Percentiles rank a stretch among this genome's conserved stretches.
Conservation (phyloP, 2,888 invertebrate genomes). For the Buathra laborator region DNA sequence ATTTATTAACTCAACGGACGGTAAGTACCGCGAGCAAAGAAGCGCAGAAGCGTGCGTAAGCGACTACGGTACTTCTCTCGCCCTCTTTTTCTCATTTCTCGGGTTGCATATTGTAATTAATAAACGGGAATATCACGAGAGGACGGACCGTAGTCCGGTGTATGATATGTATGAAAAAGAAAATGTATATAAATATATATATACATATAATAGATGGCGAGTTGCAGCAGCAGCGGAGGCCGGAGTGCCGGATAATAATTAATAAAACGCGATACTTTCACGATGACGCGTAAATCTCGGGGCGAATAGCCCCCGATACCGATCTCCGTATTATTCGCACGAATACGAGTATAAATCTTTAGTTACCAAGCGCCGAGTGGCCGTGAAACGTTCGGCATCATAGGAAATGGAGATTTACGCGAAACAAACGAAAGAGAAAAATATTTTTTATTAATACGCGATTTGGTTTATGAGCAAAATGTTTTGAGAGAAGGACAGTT, state of each 20-base stretch:
- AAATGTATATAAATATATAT: too few relatives aligned
- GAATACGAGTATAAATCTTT: conserved; percentile 4
- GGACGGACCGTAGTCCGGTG: conserved; percentile 49
- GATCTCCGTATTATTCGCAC: conserved; percentile 21
- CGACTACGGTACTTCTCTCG: conserved; percentile 68
- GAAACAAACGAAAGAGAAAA: conserved; percentile 64
- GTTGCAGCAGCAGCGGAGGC: conserved; percentile 24
- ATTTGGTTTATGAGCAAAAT: neutral
- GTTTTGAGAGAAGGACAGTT: neutral
- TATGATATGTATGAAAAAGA: conserved; percentile 41
- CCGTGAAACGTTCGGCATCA: conserved; percentile 23
- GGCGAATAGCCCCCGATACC: conserved; percentile 29
- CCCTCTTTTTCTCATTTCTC: conserved; percentile 53
- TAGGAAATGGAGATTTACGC: conserved; percentile 65
- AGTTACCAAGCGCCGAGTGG: conserved; percentile 10
- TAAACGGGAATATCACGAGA: conserved; percentile 65
- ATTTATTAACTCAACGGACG: conserved; percentile 70
- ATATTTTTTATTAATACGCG: conserved; percentile 10
- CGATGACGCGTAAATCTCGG: conserved; percentile 54
- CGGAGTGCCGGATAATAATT: conserved; percentile 50
- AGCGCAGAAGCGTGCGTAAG: conserved; percentile 62
- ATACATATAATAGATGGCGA: too few relatives aligned
- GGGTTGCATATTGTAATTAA: conserved; percentile 66
- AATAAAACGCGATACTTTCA: conserved; percentile 63
- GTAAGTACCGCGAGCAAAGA: conserved; percentile 51